Conservation (phyloP, 2,888 invertebrate species). For the Bellardia pandia region DNA sequence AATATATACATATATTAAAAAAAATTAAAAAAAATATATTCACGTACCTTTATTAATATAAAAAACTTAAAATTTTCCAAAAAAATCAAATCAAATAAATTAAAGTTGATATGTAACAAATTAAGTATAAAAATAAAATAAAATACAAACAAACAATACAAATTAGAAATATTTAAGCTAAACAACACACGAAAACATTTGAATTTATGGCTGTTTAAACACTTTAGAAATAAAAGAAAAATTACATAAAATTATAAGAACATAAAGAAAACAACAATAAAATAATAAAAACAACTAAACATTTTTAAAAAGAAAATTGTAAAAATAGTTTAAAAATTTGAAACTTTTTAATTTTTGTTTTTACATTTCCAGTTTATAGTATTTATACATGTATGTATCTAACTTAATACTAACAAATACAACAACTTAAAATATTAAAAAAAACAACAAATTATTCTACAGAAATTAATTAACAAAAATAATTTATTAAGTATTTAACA, state of each 20-base stretch:
- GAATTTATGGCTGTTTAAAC: constrained; percentile 82
- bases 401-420: constrained; percentile 67
- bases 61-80: constrained; percentile 22
- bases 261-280: constrained; percentile 57
- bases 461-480: constrained; percentile 26
- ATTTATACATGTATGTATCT: constrained; percentile 62
- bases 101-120: constrained; percentile 52
- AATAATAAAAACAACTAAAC: constrained; percentile 59
- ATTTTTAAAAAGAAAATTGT: constrained; percentile 36
- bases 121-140: constrained; percentile 53
- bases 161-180: constrained; percentile 57
- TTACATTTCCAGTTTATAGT: constrained; percentile 55
- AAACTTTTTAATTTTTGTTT: constrained; percentile 38
- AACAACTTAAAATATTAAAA: constrained; percentile 45
- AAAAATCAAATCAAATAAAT: constrained; percentile 43
- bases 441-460: constrained; percentile 3
- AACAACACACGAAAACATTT: constrained; percentile 77
- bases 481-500: constrained; percentile 36
- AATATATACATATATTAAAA: constrained; percentile 34
- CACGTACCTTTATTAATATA: constrained; percentile 74
- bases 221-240: constrained; percentile 74
- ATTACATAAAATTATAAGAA: constrained; percentile 56
- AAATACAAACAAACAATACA: constrained; percentile 48
- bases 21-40: constrained; percentile 66
- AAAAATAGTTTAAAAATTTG: constrained; percentile 23